Evolutionary conservation across 2,888 invertebrate genomes (phyloP).

Genomic region (Patella pellucida): DNA sequence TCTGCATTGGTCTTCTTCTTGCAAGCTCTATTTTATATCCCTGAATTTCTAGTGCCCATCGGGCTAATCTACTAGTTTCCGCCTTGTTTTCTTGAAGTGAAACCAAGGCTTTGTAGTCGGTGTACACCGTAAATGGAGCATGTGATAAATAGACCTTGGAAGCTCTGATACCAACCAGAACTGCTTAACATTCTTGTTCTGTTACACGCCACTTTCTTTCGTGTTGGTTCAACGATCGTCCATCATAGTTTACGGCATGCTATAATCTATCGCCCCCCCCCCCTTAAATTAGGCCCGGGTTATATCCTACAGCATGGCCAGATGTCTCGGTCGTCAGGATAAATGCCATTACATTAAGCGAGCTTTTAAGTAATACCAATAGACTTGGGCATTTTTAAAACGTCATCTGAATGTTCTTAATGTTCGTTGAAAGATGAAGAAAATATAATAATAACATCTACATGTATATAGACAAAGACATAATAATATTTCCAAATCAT

Average conservation of each 20-base stretch:
- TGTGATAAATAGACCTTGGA: slow-evolving; percentile 25
- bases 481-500: slow-evolving; percentile 41
- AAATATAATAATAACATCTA: slow-evolving; percentile 41
- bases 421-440: slow-evolving; percentile 33
- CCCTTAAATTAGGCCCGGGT: slow-evolving; percentile 18
- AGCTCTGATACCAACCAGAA: slow-evolving; percentile 29
- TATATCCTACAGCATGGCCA: slow-evolving; percentile 20
- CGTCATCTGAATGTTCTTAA: slow-evolving; percentile 27
- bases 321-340: slow-evolving; percentile 28
- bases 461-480: too few relatives aligned
- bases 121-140: slow-evolving; percentile 22
- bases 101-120: too few relatives aligned
- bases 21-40: slow-evolving; percentile 6
- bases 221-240: slow-evolving; percentile 16
- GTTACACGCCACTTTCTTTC: slow-evolving; percentile 20
- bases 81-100: slow-evolving; percentile 29
- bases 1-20: too few relatives aligned
- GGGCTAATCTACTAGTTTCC: slow-evolving; percentile 21
- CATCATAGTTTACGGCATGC: slow-evolving; percentile 26
- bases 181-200: slow-evolving; percentile 32
- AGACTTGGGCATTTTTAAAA: slow-evolving; percentile 31
- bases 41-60: slow-evolving; percentile 32
- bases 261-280: slow-evolving; percentile 2
- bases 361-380: slow-evolving; percentile 35
- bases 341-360: slow-evolving; percentile 32